Evolutionary conservation across 2,113 vertebrate genomes (phyloP), one percentile per base, ranked within the genome.

Genomic region (Anguilla japonica): DNA sequence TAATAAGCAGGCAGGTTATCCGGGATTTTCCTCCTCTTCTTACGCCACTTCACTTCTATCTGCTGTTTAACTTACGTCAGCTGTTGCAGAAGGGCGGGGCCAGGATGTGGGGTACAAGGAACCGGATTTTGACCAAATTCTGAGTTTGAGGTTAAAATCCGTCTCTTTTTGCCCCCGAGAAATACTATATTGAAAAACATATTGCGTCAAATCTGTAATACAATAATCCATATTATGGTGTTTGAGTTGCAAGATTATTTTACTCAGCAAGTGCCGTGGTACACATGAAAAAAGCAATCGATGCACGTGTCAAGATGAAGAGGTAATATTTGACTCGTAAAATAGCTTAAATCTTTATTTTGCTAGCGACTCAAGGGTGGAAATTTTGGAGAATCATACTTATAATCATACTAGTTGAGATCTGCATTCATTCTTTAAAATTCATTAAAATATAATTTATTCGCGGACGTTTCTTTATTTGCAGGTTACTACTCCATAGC

Each of bases 41-140:
- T n/a, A 16, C 56, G 40, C 85, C 39, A 22, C 85, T 60, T 78
- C 63, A 26, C 63, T 60, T 67, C 53, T 41, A 41, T 67, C 39
- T 34, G 14, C 83, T 41, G 40, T 80, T 80, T 41, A 63, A 50
- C 53, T 26, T 57, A 46, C 57, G 83, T 84, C 83, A 82, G 85
- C 57, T 78, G 50, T 60, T 81, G 85, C 56, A 60, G n/a, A 13
- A 82, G 57, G 85, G 85, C 85, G 81, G 85, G 57, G 85, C 57
- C 26, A 86, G 85, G 85, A 86, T 82, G 81, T 86, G 26, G 18
- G 26, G 80, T 60, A 71, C 60, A 60, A 41, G 85, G n/a, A 86
- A 86, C 85, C 85, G 85, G 85, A 86, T 86, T 82, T 71, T 81
- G 18, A 86, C 22, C 8, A 71, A 71, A 71, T n/a, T 20, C 26